These are phyloP conservation scores for Trematomus bernacchii DNA, from an alignment of 2,797 vertebrate species.

Conservation along the genomic window DNA sequence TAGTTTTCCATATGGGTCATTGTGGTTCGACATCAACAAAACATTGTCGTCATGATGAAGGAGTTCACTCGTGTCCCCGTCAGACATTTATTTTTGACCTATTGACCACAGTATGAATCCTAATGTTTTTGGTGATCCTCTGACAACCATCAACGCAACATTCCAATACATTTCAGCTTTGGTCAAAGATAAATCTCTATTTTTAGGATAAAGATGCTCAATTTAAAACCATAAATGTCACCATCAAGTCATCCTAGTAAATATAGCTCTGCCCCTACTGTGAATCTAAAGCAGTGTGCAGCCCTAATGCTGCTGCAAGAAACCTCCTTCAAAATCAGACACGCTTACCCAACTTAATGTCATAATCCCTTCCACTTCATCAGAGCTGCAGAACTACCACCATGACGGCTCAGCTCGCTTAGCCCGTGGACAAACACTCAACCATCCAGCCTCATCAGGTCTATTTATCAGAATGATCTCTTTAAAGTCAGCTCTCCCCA, in stretches of 20 bases:
- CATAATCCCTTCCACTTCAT: conserved; percentile 77
- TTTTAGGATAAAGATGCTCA: not conserved
- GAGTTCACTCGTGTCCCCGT: no score
- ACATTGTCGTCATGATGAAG: no score
- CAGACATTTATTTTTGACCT: no score
- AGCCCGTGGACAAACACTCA: conserved; percentile 64
- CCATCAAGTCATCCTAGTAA: conserved; percentile 17
- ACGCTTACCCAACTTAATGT: conserved; percentile 72
- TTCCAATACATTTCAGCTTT: conserved; percentile 5
- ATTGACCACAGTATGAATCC: no score
- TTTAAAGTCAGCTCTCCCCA: conserved; percentile 73
- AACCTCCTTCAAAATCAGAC: conserved; percentile 60
- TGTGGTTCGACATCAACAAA: no score
- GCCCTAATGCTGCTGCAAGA: conserved; percentile 50
- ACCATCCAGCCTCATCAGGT: conserved; percentile 81
- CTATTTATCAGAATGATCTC: conserved; percentile 80
- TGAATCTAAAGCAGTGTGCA: conserved; percentile 40
- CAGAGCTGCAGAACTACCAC: conserved; percentile 64
- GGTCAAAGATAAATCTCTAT: conserved; percentile 10
- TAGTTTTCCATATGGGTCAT: no score
- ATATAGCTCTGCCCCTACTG: conserved; percentile 27
- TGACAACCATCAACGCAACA: not conserved
- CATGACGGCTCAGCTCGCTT: conserved; percentile 68
- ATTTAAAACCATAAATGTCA: conserved; percentile 35
- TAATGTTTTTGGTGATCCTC: no score